phyloP scores from a whole-genome alignment of 2,888 invertebrate species.

The Dorcus hopei region DNA sequence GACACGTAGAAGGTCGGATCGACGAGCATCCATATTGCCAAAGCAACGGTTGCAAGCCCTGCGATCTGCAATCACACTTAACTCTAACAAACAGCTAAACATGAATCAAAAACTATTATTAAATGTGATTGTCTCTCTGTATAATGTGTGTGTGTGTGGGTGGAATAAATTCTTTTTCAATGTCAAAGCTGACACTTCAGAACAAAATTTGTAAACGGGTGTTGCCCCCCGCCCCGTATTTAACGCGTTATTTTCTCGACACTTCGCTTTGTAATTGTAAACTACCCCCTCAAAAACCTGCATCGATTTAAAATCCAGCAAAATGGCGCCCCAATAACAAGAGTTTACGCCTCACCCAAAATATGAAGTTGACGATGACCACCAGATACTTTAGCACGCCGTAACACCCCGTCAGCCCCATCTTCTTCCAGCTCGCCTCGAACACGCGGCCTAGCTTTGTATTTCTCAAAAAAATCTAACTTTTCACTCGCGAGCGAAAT shows the following conservation, averaged over 20 bases:
- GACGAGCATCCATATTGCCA: constrained; percentile 74
- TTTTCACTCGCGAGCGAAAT: not conserved
- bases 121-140: too few relatives aligned
- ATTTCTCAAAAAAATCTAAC: not conserved
- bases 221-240: not conserved
- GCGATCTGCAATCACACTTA: constrained; percentile 57
- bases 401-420: constrained; percentile 71
- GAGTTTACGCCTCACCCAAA: constrained; percentile 60
- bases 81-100: too few relatives aligned
- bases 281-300: not conserved
- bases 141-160: too few relatives aligned
- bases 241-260: not conserved
- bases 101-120: too few relatives aligned
- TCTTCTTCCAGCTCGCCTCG: constrained; percentile 35
- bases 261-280: not conserved
- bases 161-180: too few relatives aligned
- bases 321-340: constrained; percentile 13
- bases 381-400: constrained; percentile 69
- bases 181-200: too few relatives aligned
- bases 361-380: constrained; percentile 68
- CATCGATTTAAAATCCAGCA: constrained; percentile 7
- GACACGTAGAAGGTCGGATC: constrained; percentile 72
- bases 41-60: constrained; percentile 65
- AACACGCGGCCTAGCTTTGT: not conserved
- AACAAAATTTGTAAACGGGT: not conserved